Evolutionary conservation across 2,888 invertebrate genomes (phyloP), one percentile per base, ranked within the genome.

Genomic region (Germaria angustata): DNA sequence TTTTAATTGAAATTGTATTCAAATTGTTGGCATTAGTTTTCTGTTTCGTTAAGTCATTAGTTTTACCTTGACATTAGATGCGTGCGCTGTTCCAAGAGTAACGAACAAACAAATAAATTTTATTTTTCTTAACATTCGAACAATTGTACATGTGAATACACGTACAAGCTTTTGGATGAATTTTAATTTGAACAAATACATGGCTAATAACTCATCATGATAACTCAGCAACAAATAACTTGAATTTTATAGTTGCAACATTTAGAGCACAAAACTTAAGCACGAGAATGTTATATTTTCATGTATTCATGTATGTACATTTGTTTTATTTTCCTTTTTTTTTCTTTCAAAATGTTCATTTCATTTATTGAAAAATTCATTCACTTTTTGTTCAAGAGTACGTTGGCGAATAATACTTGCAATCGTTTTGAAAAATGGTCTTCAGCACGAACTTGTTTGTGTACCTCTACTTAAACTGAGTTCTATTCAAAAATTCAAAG

Each of bases 131-230:
- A 57, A 66, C 32, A 41, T 68, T 76, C 51, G 13, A 61, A 44
- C 24, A 51, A 61, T 59, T 36, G 44, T 36, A 49, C 68, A 49
- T 78, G 41, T 63, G 44, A 24, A 46, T 69, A 24, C 41, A 41
- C 36, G 46, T 69, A 24, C 41, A 41, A 41, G 46, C 59, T 28
- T 77, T 57, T 72, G 49, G 63, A 69, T 72, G 80, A 77, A 84
- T 80, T 84, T 80, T 78, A 80, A 84, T 84, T 84, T 80, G 41
- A 76, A 81, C 80, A 80, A 78, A 80, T 83, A 72, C 79, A 75
- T 53, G 75, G 61, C 72, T 66, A 83, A 83, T 78, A 81, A 73
- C 84, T 77, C 76, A 83, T 66, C 84, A 69, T 78, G 78, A 79
- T 75, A 80, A 80, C 55, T 65, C 75, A 75, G 53, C 75, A 79